Conservation (phyloP, 2,888 invertebrate genomes). For the Carabus problematicus region DNA sequence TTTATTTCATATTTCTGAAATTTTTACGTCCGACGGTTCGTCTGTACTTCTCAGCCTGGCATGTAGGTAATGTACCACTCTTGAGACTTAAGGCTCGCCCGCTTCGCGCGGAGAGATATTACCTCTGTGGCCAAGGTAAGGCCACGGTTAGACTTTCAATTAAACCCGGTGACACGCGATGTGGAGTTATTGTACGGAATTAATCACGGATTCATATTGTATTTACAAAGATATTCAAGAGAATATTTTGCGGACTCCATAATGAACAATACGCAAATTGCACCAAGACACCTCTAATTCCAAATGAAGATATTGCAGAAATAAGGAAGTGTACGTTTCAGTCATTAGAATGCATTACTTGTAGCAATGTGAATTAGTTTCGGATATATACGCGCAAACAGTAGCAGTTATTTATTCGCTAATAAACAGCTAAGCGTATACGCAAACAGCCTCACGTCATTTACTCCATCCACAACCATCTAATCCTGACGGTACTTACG, state of each 20-base stretch:
- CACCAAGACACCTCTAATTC: not conserved
- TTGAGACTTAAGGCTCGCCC: slow-evolving; percentile 20
- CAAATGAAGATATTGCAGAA: not conserved
- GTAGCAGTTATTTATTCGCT: no score
- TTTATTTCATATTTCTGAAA: slow-evolving; percentile 51
- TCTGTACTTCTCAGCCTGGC: slow-evolving; percentile 23
- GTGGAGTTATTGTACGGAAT: slow-evolving; percentile 27
- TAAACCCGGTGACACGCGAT: slow-evolving; percentile 17
- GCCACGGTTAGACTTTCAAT: slow-evolving; percentile 31
- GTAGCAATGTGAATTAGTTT: no score
- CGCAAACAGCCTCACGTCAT: no score
- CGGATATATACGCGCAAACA: no score
- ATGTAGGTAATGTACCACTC: slow-evolving; percentile 30
- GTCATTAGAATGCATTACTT: no score
- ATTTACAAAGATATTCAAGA: slow-evolving; percentile 20
- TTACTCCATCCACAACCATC: no score
- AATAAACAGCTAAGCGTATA: no score
- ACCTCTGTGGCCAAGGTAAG: slow-evolving; percentile 16
- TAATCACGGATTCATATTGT: slow-evolving; percentile 30
- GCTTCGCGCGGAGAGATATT: slow-evolving; percentile 9
- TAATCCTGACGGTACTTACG: no score
- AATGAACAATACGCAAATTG: not conserved
- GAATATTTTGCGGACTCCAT: no score
- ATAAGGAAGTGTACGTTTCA: no score
- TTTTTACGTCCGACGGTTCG: slow-evolving; percentile 43